Base-by-base conservation (phyloP, 2,797 vertebrate genomes). In the Phyllotis vaccarum region DNA sequence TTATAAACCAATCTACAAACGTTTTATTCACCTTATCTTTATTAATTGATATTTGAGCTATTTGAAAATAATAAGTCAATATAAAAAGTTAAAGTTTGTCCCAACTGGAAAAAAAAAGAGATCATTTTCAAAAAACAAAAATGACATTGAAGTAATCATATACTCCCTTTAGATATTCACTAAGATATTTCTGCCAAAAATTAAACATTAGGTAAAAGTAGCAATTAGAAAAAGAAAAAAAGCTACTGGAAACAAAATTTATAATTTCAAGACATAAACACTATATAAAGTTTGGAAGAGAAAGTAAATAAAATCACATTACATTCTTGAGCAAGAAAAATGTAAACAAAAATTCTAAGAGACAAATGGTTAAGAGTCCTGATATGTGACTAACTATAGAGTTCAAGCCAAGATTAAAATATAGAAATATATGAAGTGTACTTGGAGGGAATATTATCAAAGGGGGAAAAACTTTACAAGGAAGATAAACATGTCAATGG, bases 51-150 rank as follows among this genome's bases (percentile, higher is more conserved):
- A 72, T 43, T 86, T 8, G 91, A 88, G 29, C 24, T 75, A 89
- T 24, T 49, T 89, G 56, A 87, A 94, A 66, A 37, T 68, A 89
- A 68, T 75, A 81, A 49, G 70, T 12, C 2, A 78, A 75, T n/a
- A 60, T 81, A 49, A 83, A 89, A 86, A 89, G n/a, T 70, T 16
- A 81, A 87, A 83, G 52, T 52, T n/a, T 79, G 2, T 54, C 3
- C 29, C 27, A 74, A 74, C 7, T n/a, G 29, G 19, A 96, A 91
- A 86, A 9, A n/a, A n/a, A n/a, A n/a, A n/a, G n/a, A n/a, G 9
- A 52, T 82, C 43, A 86, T 86, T 75, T 89, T 2, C 12, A 89
- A n/a, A 91, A 89, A 22, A 60, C 27, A 96, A 86, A 86, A 37
- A 58, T 75, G 74, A 90, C 46, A 86, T 60, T 49, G 54, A 66